Evolutionary conservation across 2,113 vertebrate species (phyloP).

Genomic region (Osmerus eperlanus): DNA sequence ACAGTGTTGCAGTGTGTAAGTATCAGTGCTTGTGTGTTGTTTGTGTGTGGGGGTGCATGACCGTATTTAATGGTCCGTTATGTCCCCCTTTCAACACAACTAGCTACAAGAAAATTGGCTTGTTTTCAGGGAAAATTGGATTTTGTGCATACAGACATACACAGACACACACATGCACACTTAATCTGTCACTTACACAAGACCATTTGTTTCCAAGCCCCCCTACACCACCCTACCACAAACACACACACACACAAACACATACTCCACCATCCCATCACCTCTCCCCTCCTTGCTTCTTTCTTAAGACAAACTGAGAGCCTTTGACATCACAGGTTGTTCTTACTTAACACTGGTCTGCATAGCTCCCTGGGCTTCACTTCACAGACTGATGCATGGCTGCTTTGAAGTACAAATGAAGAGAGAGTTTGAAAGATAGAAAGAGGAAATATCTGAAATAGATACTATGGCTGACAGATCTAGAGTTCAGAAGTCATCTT

Average conservation of each 20-base stretch:
- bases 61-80: no score
- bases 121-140: no score
- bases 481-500: not conserved
- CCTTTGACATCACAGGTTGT: constrained; percentile 70
- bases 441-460: constrained; percentile 26
- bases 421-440: constrained; percentile 39
- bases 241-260: constrained; percentile 2
- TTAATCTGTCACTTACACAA: constrained; percentile 43
- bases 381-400: constrained; percentile 65
- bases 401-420: constrained; percentile 64
- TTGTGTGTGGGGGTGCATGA: no score
- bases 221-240: constrained; percentile 22
- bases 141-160: no score
- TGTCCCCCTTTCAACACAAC: no score
- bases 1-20: no score
- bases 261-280: constrained; percentile 13
- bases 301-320: constrained; percentile 52
- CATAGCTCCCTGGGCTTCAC: constrained; percentile 59
- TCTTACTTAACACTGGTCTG: constrained; percentile 70
- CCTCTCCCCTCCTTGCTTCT: constrained; percentile 30
- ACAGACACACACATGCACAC: no score
- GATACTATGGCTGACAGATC: constrained; percentile 16
- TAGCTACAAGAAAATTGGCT: no score
- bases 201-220: constrained; percentile 31
- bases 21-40: no score